These are phyloP conservation scores for Solenopsis invicta DNA, from an alignment of 1,140 invertebrate genomes.

Conservation along the genomic window DNA sequence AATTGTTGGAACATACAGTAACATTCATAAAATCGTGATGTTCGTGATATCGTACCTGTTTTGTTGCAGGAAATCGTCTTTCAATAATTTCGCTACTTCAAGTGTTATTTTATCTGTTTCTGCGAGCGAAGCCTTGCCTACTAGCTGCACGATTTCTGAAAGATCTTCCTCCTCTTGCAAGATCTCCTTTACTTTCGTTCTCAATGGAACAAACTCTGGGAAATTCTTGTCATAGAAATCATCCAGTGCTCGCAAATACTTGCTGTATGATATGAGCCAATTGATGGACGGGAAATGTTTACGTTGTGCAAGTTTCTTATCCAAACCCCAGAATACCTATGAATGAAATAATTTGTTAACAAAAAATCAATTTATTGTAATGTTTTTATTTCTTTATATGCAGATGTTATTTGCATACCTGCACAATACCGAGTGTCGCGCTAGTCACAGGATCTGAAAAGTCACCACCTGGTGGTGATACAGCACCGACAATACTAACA, in stretches of 20 bases:
- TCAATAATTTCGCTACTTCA: conserved; percentile 99
- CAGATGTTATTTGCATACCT: conserved; percentile 85
- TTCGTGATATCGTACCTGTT: conserved; percentile 90
- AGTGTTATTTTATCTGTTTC: conserved; percentile 99
- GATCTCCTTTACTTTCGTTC: conserved; percentile 98
- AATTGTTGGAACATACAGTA: background rate
- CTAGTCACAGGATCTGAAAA: conserved; percentile 99
- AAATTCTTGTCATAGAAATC: conserved; percentile 99
- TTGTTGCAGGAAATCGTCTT: conserved; percentile 99
- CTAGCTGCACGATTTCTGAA: conserved; percentile 99
- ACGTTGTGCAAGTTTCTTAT: conserved; percentile 99
- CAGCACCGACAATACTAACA: conserved; percentile 99
- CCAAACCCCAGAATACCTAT: conserved; percentile 99
- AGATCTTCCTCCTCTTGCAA: conserved; percentile 99
- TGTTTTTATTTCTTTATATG: background rate
- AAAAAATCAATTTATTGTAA: background rate
- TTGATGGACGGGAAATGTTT: conserved; percentile 99
- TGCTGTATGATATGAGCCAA: conserved; percentile 99
- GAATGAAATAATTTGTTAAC: conserved; percentile 30
- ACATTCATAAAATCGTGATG: background rate
- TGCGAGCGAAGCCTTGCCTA: conserved; percentile 99
- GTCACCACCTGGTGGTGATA: conserved; percentile 99
- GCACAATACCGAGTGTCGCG: conserved; percentile 99
- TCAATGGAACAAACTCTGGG: conserved; percentile 98
- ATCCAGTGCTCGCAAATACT: conserved; percentile 99